A percentile compares a stretch with the other conserved stretches of the same genome.
These are phyloP conservation scores for Aurelia sp. DNA, from an alignment of 30 jellyfish, hydroid and myxozoan species.

Conservation along the genomic window DNA sequence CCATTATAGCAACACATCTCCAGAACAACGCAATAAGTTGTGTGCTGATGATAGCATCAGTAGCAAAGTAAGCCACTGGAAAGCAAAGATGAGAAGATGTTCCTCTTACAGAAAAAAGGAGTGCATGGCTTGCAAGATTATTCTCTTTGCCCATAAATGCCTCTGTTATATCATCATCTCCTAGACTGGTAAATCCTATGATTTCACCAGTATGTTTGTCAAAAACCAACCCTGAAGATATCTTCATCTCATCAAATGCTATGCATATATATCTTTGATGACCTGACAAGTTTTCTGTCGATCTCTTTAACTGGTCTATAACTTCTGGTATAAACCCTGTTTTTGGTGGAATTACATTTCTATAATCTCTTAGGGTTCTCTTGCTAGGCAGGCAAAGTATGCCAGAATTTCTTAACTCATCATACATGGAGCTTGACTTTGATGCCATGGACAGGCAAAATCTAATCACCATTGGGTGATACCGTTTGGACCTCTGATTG, in stretches of 20 bases:
- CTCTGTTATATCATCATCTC: slow-evolving; percentile 29
- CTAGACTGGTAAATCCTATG: slow-evolving; percentile 14
- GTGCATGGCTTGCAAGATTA: slow-evolving; percentile 34
- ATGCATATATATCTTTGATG: slow-evolving; percentile 13
- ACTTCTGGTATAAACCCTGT: slow-evolving; percentile 51
- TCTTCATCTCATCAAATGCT: slow-evolving; percentile 45
- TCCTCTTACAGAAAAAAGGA: slow-evolving; percentile 42
- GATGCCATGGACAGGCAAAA: slow-evolving; percentile 61
- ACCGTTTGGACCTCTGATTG: slow-evolving; percentile 29
- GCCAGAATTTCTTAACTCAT: slow-evolving; percentile 48
- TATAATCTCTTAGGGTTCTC: slow-evolving; percentile 53
- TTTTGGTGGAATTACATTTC: slow-evolving; percentile 39
- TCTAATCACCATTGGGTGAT: slow-evolving; percentile 62
- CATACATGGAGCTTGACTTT: slow-evolving; percentile 38
- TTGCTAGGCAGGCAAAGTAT: slow-evolving; percentile 58
- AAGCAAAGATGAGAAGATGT: slow-evolving; percentile 17
- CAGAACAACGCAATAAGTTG: slow-evolving; percentile 42
- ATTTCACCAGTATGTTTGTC: slow-evolving; percentile 2
- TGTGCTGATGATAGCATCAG: slow-evolving; percentile 21
- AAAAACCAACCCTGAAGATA: not conserved
- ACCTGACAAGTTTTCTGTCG: slow-evolving; percentile 6
- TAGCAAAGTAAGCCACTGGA: slow-evolving; percentile 38
- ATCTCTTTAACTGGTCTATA: slow-evolving; percentile 8
- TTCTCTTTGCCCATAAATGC: slow-evolving; percentile 13
- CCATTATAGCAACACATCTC: slow-evolving; percentile 29